phyloP scores from a whole-genome alignment of 2,113 vertebrate species.

The Chlamydotis undulata region DNA sequence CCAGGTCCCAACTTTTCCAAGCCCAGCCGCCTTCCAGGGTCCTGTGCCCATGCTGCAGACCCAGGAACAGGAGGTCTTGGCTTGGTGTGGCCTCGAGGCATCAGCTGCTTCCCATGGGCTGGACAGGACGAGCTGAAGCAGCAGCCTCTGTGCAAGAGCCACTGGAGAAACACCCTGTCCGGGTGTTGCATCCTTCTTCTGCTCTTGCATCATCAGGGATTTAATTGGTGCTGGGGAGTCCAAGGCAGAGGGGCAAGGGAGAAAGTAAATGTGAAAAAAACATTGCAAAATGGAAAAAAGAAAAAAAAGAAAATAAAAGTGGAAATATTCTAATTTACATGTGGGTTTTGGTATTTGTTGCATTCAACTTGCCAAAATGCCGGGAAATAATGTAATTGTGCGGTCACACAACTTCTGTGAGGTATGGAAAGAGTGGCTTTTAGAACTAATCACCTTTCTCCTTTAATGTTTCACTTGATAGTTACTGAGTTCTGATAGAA shows the following conservation, averaged over 20 bases:
- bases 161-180: accelerated
- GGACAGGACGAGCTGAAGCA: neutral
- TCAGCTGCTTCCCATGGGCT: neutral
- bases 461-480: neutral
- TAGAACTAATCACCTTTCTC: neutral
- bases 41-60: neutral
- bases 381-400: neutral
- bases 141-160: neutral
- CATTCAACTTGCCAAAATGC: neutral
- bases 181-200: neutral
- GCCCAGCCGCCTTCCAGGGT: neutral
- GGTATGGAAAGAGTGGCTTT: accelerated
- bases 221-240: neutral
- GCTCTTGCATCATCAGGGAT: neutral
- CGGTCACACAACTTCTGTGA: neutral
- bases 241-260: neutral
- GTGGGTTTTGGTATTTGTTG: neutral
- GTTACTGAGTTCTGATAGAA: neutral
- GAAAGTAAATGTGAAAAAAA: neutral
- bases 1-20: neutral
- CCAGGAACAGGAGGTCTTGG: neutral
- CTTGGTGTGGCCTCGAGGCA: neutral
- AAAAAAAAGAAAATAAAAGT: neutral
- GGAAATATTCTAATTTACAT: neutral
- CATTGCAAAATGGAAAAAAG: neutral